Conservation (phyloP, 1,140 invertebrate genomes). For the Polypedilum pembai region DNA sequence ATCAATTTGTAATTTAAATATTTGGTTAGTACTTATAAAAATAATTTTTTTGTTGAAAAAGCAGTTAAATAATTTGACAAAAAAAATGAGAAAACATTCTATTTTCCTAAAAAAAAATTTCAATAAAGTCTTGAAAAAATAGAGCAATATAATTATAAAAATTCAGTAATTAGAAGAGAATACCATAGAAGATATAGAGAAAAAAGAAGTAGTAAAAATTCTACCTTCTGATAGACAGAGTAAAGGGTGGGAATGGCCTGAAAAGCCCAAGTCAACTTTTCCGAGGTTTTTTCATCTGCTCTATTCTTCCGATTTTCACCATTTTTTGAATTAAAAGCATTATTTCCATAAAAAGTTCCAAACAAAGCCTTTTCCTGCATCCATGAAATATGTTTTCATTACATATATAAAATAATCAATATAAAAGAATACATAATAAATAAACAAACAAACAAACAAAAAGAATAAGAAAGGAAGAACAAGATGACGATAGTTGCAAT, state of each 20-base stretch:
- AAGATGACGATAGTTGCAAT: too few species aligned
- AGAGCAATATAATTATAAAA: too few species aligned
- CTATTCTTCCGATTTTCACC: slow-evolving; percentile 29
- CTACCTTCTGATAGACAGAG: slow-evolving; percentile 76
- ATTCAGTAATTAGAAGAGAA: too few species aligned
- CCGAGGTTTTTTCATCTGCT: slow-evolving; percentile 45
- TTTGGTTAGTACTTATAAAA: too few species aligned
- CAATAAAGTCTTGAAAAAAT: too few species aligned
- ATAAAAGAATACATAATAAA: not conserved
- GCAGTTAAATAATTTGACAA: too few species aligned
- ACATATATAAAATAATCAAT: not conserved
- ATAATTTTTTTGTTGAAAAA: too few species aligned
- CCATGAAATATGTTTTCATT: not conserved
- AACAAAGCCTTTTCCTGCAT: slow-evolving; percentile 23
- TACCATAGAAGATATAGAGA: too few species aligned
- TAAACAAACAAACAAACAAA: slow-evolving; percentile 5
- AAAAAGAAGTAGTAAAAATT: not conserved
- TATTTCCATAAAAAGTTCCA: slow-evolving; percentile 24
- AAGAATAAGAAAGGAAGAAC: not conserved
- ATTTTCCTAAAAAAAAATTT: too few species aligned
- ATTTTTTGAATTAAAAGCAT: not conserved
- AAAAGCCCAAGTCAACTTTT: slow-evolving; percentile 66
- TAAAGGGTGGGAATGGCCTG: slow-evolving; percentile 74
- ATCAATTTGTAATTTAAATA: too few species aligned
- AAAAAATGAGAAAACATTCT: too few species aligned